Base-by-base conservation (phyloP, 2,888 invertebrate genomes). In the Eristalis tenax region DNA sequence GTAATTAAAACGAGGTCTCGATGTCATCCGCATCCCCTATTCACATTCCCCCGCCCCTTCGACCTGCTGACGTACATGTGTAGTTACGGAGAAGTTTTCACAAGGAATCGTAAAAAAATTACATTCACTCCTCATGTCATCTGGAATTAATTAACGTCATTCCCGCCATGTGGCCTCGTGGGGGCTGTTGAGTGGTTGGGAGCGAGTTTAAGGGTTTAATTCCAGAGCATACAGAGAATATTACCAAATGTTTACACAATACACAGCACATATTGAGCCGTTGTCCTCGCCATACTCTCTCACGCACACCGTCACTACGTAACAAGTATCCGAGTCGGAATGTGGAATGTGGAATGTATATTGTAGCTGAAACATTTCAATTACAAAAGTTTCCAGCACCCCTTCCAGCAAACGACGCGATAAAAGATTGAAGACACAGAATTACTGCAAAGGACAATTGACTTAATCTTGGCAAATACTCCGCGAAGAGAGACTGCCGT, bases 141-240 rank as follows among this genome's bases (percentile, higher is more conserved):
- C 61, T 71, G 50, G 73, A 78, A 78, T 78, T 79, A 83, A 83
- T 79, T 83, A 79, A 83, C 74, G 69, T 73, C 73, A 74, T 82
- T 57, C 11, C 57, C 63, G 73, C 18, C 50, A 18, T 18, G 68
- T 8, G 63, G 32, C 56, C 26, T 35, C 28, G 23, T 65, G 38
- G 28, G 57, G 10, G 13, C 56, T 23, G 4, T 38, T 35, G 28
- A 18, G 23, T 61, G 61, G 28, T 22, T 56, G 26, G 61, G 4
- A 28, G 65, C 38, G 61, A 0, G 28, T 22, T 18, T 63, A 61
- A 68, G 65, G 13, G 28, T 83, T 77, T 83, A 64, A 69, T 74
- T 69, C 65, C 40, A 40, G 32, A 43, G 68, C 63, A 77, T 43
- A 76, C 79, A 83, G 50, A 59, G 61, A 68, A 26, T 65, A 70